These are phyloP conservation scores for Eufriesea mexicana DNA, from an alignment of 1,140 invertebrate species.

Conservation along the genomic window DNA sequence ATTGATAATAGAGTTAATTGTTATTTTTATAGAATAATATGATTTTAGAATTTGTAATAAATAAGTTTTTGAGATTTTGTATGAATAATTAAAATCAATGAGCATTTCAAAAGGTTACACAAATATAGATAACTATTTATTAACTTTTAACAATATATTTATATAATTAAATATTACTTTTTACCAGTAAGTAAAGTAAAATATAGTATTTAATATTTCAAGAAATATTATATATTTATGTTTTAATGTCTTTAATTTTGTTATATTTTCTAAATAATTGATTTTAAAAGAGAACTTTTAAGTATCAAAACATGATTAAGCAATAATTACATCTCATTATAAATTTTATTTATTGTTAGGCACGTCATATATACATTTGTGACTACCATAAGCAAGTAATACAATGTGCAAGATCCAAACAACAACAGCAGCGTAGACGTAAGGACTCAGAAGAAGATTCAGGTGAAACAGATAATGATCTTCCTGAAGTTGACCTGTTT, in stretches of 20 bases:
- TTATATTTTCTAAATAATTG: not conserved
- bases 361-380: conserved; percentile 97
- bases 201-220: not conserved
- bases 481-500: conserved; percentile 95
- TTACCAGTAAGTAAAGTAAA: not conserved
- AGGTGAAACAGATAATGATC: conserved; percentile 92
- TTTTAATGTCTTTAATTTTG: not conserved
- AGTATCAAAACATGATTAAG: not conserved
- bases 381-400: conserved; percentile 98
- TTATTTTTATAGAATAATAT: not conserved
- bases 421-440: conserved; percentile 86
- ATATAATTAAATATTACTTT: not conserved
- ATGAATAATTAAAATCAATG: not conserved
- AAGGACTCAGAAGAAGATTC: conserved; percentile 97
- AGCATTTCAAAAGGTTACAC: not conserved
- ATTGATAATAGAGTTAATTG: not conserved
- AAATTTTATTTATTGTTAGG: conserved; percentile 84
- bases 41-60: not conserved
- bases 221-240: not conserved
- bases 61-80: not conserved
- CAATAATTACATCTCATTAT: not conserved
- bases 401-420: conserved; percentile 93
- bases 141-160: not conserved
- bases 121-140: not conserved
- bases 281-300: not conserved